Percentiles rank a stretch among this genome's conserved stretches.
phyloP scores from a whole-genome alignment of 2,888 invertebrate species.

The Lissocephala sabroskyi region DNA sequence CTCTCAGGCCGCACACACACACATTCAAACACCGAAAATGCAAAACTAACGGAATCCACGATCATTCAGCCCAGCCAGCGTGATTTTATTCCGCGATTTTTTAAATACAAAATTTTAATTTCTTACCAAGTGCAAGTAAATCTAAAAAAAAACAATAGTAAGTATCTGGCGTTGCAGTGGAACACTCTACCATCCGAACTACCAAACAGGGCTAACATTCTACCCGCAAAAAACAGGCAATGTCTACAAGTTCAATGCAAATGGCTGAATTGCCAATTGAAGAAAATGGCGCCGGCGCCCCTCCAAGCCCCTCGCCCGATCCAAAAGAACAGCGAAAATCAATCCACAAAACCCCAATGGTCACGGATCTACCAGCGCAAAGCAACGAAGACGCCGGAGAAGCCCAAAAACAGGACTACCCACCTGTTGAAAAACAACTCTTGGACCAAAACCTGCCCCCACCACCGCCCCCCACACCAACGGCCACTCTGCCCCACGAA shows the following conservation, averaged over 20 bases:
- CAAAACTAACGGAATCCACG: slow-evolving; percentile 40
- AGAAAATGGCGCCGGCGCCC: slow-evolving; percentile 67
- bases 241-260: slow-evolving; percentile 34
- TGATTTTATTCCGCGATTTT: slow-evolving; percentile 37
- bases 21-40: slow-evolving; percentile 19
- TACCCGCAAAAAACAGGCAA: slow-evolving; percentile 1
- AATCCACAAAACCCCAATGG: slow-evolving; percentile 23
- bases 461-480: slow-evolving; percentile 60
- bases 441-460: slow-evolving; percentile 55
- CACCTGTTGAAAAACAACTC: slow-evolving; percentile 29
- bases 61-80: slow-evolving; percentile 39
- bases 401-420: slow-evolving; percentile 26
- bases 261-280: slow-evolving; percentile 32
- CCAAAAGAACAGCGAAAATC: slow-evolving; percentile 26
- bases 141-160: too few species aligned
- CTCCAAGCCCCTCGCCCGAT: neutral
- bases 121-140: too few species aligned
- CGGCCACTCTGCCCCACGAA: slow-evolving; percentile 20
- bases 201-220: too few species aligned
- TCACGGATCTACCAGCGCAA: slow-evolving; percentile 3
- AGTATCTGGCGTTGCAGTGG: too few species aligned
- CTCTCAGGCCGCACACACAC: slow-evolving; percentile 3
- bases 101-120: neutral
- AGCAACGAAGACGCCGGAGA: slow-evolving; percentile 17
- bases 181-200: too few species aligned